Conservation (phyloP, 1,140 invertebrate genomes). For the Microplitis mediator region DNA sequence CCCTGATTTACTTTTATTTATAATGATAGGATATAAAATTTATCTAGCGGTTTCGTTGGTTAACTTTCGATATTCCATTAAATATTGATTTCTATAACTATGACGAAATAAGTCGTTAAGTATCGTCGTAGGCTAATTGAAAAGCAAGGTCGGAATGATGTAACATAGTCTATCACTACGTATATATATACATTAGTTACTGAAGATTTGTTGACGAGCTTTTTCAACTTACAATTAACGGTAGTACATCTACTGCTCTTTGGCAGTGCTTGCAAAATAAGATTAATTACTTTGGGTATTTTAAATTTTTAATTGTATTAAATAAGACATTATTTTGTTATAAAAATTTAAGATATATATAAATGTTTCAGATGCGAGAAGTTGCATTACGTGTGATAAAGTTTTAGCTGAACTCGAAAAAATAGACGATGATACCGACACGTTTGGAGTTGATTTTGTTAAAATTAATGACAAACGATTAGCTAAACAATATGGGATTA, state of each 20-base stretch:
- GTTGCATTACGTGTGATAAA: constrained; percentile 90
- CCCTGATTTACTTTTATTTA: too few species aligned
- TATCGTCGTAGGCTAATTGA: constrained; percentile 10
- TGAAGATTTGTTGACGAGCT: constrained; percentile 13
- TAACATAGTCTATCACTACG: background rate
- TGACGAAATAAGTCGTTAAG: background rate
- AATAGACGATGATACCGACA: constrained; percentile 93
- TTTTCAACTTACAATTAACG: background rate
- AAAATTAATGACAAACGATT: constrained; percentile 95
- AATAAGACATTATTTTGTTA: background rate
- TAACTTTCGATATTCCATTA: background rate
- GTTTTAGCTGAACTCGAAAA: constrained; percentile 89
- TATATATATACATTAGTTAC: background rate
- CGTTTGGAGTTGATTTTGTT: constrained; percentile 92
- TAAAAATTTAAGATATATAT: background rate
- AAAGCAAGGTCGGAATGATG: constrained; percentile 12
- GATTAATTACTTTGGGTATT: background rate
- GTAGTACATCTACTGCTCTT: background rate
- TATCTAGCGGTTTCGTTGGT: background rate
- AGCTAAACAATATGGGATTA: constrained; percentile 93
- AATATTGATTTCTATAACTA: background rate
- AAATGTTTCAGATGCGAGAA: constrained; percentile 77
- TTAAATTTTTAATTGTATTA: too few species aligned
- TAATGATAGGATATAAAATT: too few species aligned
- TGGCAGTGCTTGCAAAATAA: background rate